Percentiles rank a stretch among this genome's conserved stretches.
These are phyloP conservation scores for Dryomyza anilis DNA, from an alignment of 2,888 invertebrate species.

Conservation along the genomic window DNA sequence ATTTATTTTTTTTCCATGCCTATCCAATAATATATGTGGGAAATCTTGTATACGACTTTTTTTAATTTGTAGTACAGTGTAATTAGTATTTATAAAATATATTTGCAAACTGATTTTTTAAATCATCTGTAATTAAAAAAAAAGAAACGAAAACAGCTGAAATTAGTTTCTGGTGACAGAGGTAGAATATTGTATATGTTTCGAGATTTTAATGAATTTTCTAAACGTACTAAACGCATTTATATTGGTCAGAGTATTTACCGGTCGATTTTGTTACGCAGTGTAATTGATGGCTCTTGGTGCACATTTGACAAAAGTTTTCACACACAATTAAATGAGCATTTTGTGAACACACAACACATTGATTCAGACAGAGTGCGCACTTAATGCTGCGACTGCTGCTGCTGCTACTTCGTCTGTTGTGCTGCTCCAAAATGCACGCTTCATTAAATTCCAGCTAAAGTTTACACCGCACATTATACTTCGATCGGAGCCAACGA, in stretches of 20 bases:
- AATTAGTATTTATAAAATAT: too few species aligned
- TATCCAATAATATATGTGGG: too few species aligned
- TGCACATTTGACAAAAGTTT: conserved; percentile 24
- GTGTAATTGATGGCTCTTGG: background rate
- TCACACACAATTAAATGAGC: conserved; percentile 48
- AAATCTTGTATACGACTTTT: too few species aligned
- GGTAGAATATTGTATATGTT: too few species aligned
- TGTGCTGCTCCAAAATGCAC: conserved; percentile 44
- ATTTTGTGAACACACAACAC: conserved; percentile 46
- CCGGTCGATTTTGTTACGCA: background rate
- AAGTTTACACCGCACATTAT: conserved; percentile 46
- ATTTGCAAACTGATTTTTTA: too few species aligned
- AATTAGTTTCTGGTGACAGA: too few species aligned
- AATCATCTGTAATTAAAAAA: too few species aligned
- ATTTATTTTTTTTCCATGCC: too few species aligned
- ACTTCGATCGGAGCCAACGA: conserved; percentile 29
- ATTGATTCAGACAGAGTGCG: background rate
- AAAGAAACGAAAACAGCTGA: too few species aligned
- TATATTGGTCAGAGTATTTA: background rate
- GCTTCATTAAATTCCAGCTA: conserved; percentile 50
- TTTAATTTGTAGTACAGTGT: too few species aligned
- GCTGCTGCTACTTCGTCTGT: too few species aligned
- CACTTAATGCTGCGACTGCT: too few species aligned
- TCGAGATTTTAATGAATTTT: background rate
- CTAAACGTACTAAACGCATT: background rate